Base-by-base conservation (phyloP, 2,888 invertebrate genomes). In the Platerodrilus igneus region DNA sequence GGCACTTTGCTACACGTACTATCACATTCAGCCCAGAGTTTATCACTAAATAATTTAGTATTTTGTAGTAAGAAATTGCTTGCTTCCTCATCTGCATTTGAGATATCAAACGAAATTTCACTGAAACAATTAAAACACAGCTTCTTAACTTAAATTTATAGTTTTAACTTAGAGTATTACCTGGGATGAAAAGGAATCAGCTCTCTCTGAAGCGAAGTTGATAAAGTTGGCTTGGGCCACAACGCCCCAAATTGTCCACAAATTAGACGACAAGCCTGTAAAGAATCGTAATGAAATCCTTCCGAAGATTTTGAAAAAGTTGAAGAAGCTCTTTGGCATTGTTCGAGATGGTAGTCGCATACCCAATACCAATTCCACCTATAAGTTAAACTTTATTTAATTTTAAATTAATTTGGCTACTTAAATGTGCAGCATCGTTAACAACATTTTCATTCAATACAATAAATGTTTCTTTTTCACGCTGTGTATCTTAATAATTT, bases 191-290 rank as follows among this genome's bases (percentile, higher is more conserved):
- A 15, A 6, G 26, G 17, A n/a, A 43, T 10, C 5, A 42, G 20
- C 15, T 42, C 23, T 4, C 14, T 28, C 11, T 33, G 27, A 5
- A 51, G 16, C 20, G 16, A 8, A 8, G 40, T 48, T 4, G 32
- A 19, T 18, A 26, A 72, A 1, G 78, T 76, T 0, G 86, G 85
- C 54, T 70, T 66, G 0, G 86, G 86, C 85, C 85, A 86, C 9
- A 85, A 69, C 1, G 78, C 73, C 0, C 84, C 82, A 52, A 76
- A 79, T 19, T 73, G 66, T 1, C 83, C 83, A 51, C 86, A 86
- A 0, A 78, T 77, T 4, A 84, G 69, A 11, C 82, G 72, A 53
- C 86, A 86, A 22, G 78, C 69, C 41, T 77, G 75, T 47, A 82
- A 62, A 35, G 76, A 51, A 7, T 33, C 29, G 38, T 44, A 50